Percentiles rank a stretch among this genome's conserved stretches.
Evolutionary conservation across 1,140 invertebrate species (phyloP).

Genomic region (Dreissena rostriformis): DNA sequence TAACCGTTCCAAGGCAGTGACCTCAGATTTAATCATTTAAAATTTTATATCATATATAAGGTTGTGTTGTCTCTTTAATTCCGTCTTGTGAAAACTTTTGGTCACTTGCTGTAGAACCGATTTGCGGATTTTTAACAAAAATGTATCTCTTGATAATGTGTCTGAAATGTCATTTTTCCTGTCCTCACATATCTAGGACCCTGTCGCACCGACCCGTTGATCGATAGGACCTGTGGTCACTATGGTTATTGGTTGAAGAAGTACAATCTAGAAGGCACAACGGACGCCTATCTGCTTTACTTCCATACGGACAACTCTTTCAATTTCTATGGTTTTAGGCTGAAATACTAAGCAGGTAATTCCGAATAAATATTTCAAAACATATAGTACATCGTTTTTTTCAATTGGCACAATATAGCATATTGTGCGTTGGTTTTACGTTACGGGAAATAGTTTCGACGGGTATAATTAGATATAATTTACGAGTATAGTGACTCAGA

Average conservation of each 20-base stretch:
- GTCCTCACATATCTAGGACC: not conserved
- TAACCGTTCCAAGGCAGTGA: too few species aligned
- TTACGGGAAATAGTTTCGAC: not conserved
- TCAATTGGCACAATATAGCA: too few species aligned
- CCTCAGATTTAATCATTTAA: too few species aligned
- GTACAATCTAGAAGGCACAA: not conserved
- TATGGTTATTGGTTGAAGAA: not conserved
- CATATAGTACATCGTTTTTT: too few species aligned
- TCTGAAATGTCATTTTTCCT: not conserved
- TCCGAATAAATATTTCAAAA: not conserved
- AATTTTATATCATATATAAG: too few species aligned
- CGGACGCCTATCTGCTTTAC: not conserved
- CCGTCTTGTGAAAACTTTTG: too few species aligned
- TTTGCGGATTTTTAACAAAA: too few species aligned
- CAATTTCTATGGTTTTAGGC: conserved; percentile 2
- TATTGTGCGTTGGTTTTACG: too few species aligned
- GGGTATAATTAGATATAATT: not conserved
- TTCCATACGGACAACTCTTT: not conserved
- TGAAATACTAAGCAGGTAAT: not conserved
- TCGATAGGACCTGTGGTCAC: not conserved
- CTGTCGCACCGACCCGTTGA: not conserved
- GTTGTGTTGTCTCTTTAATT: too few species aligned
- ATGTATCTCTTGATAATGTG: too few species aligned
- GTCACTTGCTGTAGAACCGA: too few species aligned
- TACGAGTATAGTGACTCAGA: too few species aligned